These are phyloP conservation scores for Plectrocnemia conspersa DNA, from an alignment of 1,140 invertebrate species.

Conservation along the genomic window DNA sequence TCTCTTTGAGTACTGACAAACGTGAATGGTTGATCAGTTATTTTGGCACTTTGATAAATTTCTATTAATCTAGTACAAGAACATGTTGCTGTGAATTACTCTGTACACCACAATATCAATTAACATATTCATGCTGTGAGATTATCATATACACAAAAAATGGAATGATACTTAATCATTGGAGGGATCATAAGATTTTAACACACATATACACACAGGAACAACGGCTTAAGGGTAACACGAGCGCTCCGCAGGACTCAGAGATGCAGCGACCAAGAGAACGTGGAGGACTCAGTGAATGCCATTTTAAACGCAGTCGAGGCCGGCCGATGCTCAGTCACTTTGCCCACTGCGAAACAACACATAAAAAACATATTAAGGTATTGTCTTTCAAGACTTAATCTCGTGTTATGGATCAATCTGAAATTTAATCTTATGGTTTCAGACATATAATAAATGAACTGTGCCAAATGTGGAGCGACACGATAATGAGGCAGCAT, in stretches of 20 bases:
- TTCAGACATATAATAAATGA: conserved; percentile 23
- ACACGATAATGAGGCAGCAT: conserved; percentile 28
- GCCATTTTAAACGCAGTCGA: conserved; percentile 30
- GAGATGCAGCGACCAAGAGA: conserved; percentile 18
- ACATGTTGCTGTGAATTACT: too few species aligned
- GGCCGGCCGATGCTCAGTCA: conserved; percentile 20
- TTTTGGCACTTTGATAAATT: too few species aligned
- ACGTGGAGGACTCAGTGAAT: conserved; percentile 19
- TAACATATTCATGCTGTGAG: too few species aligned
- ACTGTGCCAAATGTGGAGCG: conserved; percentile 28
- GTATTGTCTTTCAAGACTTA: conserved; percentile 5
- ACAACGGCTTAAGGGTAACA: conserved; percentile 16
- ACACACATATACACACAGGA: conserved; percentile 13
- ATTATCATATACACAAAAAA: too few species aligned
- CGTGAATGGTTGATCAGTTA: too few species aligned
- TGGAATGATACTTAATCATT: too few species aligned
- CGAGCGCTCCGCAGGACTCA: conserved; percentile 15
- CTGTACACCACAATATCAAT: too few species aligned
- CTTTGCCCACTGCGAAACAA: conserved; percentile 30
- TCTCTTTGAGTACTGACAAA: too few species aligned
- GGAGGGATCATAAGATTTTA: neutral
- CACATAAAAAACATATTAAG: conserved; percentile 33
- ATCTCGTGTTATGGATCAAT: too few species aligned
- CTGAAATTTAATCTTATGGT: neutral
- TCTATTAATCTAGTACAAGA: too few species aligned